Evolutionary conservation across 2,888 invertebrate species (phyloP).

Genomic region (Drosophila cognata): DNA sequence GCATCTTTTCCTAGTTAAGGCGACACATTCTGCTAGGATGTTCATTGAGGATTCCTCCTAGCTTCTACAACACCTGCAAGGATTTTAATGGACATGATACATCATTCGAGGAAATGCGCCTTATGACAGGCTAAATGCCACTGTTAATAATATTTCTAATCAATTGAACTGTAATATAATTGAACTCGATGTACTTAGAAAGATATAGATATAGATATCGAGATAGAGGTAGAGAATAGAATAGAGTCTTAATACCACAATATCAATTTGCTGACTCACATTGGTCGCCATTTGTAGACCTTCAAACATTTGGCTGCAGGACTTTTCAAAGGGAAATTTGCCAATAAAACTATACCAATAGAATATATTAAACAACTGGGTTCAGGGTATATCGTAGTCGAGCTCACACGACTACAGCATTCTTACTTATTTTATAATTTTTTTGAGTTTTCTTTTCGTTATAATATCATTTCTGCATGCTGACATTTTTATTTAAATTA

Average conservation of each 20-base stretch:
- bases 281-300: neutral
- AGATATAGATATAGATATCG: neutral
- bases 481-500: neutral
- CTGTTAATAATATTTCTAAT: constrained; percentile 4
- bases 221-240: neutral
- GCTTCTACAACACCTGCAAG: no score
- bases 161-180: neutral
- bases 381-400: no score
- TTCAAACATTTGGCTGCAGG: no score
- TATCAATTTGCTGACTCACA: constrained; percentile 1
- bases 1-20: no score
- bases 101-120: constrained; percentile 22
- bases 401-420: no score
- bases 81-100: constrained; percentile 12
- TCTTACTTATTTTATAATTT: neutral
- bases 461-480: neutral
- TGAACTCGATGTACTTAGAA: neutral
- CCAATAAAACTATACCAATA: no score
- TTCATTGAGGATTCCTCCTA: no score
- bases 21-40: no score
- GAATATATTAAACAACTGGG: no score
- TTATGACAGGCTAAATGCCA: constrained; percentile 35
- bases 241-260: neutral
- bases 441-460: neutral
- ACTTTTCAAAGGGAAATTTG: no score